Evolutionary conservation across 2,888 invertebrate genomes (phyloP).

Genomic region (Dicycla oo): DNA sequence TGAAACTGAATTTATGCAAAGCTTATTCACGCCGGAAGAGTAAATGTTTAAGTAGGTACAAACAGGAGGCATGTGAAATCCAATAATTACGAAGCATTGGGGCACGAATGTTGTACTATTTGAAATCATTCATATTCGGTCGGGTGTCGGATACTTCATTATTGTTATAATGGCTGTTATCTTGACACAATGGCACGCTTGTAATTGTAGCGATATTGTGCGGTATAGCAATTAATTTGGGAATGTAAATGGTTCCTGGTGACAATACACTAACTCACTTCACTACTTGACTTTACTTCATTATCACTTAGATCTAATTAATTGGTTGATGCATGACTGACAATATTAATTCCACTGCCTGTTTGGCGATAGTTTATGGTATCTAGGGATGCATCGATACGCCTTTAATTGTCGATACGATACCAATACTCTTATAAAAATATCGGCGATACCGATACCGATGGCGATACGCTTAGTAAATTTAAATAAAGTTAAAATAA

Average conservation of each 20-base stretch:
- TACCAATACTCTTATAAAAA: too few relatives aligned
- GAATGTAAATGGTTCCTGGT: slow-evolving; percentile 18
- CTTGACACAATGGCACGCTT: slow-evolving; percentile 42
- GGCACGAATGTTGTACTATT: neutral
- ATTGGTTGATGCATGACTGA: neutral
- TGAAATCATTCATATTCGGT: slow-evolving; percentile 14
- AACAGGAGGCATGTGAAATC: slow-evolving; percentile 20
- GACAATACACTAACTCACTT: too few relatives aligned
- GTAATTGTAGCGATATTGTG: slow-evolving; percentile 22
- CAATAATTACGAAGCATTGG: slow-evolving; percentile 35
- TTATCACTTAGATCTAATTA: slow-evolving; percentile 18
- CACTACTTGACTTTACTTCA: too few relatives aligned
- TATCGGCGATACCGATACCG: too few relatives aligned
- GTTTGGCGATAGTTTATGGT: slow-evolving; percentile 8
- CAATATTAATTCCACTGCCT: slow-evolving; percentile 8
- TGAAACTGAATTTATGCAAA: slow-evolving; percentile 27
- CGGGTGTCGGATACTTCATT: slow-evolving; percentile 21
- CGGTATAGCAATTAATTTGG: slow-evolving; percentile 34
- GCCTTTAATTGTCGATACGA: too few relatives aligned
- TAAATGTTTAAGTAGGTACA: slow-evolving; percentile 6
- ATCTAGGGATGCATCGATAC: too few relatives aligned
- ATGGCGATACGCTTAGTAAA: too few relatives aligned
- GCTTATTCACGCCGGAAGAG: slow-evolving; percentile 1
- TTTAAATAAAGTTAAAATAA: too few relatives aligned
- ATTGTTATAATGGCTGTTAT: slow-evolving; percentile 32